Base-by-base conservation (phyloP, 2,113 vertebrate species). In the Trachemys scripta region DNA sequence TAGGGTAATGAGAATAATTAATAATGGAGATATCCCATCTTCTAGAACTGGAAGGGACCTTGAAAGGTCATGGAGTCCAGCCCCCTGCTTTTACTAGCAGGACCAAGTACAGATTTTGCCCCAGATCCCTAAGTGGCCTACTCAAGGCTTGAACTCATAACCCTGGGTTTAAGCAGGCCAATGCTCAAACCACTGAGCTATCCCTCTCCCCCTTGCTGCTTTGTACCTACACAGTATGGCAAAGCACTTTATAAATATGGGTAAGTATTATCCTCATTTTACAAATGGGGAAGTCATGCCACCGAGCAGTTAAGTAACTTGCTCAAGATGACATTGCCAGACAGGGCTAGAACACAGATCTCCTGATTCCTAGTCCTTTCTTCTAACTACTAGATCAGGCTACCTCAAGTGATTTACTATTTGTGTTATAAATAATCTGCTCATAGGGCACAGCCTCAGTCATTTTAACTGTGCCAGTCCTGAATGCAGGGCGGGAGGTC, bases 311-410 rank as follows among this genome's bases (percentile, higher is more conserved):
- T 45, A 65, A 65, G 87, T 91, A 87, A 91, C 54, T 93, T 90
- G 59, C 19, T 42, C 56, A 51, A 9, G 45, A 35, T 38, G 89
- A 3, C 89, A 89, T 84, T 85, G 57, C 83, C 92, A 92, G 84
- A 85, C 51, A 72, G 65, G 65, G n/a, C 47, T 72, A 93, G 90
- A 89, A 94, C 80, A 38, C 49, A 69, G 80, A 90, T 85, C 91
- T 88, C 90, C 79, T 87, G 89, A 90, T 87, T 59, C 75, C 84
- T 92, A 47, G 29, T 95, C n/a, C 59, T 38, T 12, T 45, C 76
- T 85, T 45, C 42, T 89, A 84, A 87, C 85, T 92, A 94, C 88
- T 91, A 84, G 80, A 62, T 19, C 25, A 89, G 80, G n/a, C 84
- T 31, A 82, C 47, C 84, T 59, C 17, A 9, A 31, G 59, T 90